phyloP scores from a whole-genome alignment of 2,113 vertebrate species.

The Otis tarda region DNA sequence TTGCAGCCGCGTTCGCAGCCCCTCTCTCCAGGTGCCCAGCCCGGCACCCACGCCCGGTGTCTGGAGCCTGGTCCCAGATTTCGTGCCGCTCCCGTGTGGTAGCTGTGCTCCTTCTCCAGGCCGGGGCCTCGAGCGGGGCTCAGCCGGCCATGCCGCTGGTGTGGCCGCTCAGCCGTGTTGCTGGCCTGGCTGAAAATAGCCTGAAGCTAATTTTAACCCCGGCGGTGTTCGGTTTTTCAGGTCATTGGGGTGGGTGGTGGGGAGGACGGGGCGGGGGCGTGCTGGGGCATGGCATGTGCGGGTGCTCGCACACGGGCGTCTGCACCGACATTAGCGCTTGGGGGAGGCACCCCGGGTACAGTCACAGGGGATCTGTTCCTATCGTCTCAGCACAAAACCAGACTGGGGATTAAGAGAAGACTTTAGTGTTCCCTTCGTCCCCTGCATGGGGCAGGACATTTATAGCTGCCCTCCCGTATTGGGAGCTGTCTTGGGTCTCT shows the following conservation, averaged over 20 bases:
- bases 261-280: neutral
- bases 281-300: neutral
- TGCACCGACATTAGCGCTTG: accelerated
- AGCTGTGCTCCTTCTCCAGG: neutral
- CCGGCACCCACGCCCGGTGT: neutral
- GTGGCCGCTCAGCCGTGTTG: neutral
- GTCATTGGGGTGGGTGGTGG: neutral
- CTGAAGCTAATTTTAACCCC: slow-evolving; percentile 3
- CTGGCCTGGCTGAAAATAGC: neutral
- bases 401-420: slow-evolving; percentile 35
- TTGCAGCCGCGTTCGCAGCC: neutral
- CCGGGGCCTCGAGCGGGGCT: accelerated
- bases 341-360: neutral
- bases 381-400: neutral
- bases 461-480: neutral
- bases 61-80: neutral
- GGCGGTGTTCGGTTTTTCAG: neutral
- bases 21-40: neutral
- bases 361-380: neutral
- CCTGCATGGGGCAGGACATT: neutral
- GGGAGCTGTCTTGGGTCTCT: neutral
- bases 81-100: accelerated
- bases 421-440: slow-evolving; percentile 55
- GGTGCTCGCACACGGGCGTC: accelerated
- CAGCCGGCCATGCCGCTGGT: neutral